Base-by-base conservation (phyloP, 2,888 invertebrate genomes). In the Doris montereyensis region DNA sequence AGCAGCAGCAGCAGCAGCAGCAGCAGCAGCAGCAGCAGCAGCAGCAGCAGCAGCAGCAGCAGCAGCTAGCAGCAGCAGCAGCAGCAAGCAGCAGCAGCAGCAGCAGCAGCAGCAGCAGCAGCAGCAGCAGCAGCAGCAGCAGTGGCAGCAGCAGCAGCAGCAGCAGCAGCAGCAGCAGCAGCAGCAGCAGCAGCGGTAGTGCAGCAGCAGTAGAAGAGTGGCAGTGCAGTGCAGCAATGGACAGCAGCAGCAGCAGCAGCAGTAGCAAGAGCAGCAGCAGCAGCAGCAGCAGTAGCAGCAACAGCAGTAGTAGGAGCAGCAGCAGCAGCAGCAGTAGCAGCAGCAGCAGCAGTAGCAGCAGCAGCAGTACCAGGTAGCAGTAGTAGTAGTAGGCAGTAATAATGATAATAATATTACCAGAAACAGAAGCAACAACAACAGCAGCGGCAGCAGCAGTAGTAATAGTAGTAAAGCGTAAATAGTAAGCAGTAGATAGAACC, bases 391-490 rank as follows among this genome's bases (percentile, higher is more conserved):
- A 78, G 72, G 8, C 17, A 28, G 30, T 30, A 28, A 30, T 30
- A 28, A 30, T 68, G 10, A 30, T 68, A 28, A n/a, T 68, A 28
- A 30, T 68, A 28, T 24, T 30, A 28, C 28, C 28, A 28, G 68
- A 26, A 28, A 30, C 28, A 28, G 68, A 26, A 28, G 68, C 58
- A 72, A 71, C 58, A 77, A 60, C 58, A 77, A 68, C 71, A 71
- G 71, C 17, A 77, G 77, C 32, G 58, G 71, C 34, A 77, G 77
- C 60, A 78, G 78, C 60, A 78, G 78, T 78, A 78, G 78, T 72
- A 78, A 70, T 77, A 77, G 77, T 72, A 77, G 77, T 77, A 77
- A n/a, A n/a, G n/a, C n/a, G n/a, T n/a, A n/a, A n/a, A n/a, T n/a
- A n/a, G n/a, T n/a, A n/a, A n/a, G n/a, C n/a, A n/a, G n/a, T n/a